These are phyloP conservation scores for Musca vetustissima DNA, from an alignment of 1,140 invertebrate genomes.

Conservation along the genomic window DNA sequence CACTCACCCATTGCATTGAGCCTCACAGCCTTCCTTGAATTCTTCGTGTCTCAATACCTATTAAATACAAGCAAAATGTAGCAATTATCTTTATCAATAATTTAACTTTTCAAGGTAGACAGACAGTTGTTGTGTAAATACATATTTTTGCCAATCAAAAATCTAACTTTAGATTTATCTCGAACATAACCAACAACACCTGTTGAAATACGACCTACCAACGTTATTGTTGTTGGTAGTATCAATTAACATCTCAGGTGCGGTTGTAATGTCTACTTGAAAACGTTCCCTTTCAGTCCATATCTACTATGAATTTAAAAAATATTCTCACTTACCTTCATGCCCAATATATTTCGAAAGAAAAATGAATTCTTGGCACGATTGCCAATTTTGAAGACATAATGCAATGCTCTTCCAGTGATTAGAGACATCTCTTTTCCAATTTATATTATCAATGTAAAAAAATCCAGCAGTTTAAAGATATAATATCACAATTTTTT, in stretches of 20 bases:
- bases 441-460: too few relatives aligned
- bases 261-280: not conserved
- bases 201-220: not conserved
- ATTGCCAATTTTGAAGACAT: slow-evolving; percentile 93
- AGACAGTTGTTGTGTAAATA: not conserved
- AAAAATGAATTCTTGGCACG: slow-evolving; percentile 82
- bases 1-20: slow-evolving; percentile 94
- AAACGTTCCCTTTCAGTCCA: not conserved
- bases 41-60: slow-evolving; percentile 95
- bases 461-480: not conserved
- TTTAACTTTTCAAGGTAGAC: not conserved
- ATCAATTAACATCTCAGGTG: not conserved
- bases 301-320: not conserved
- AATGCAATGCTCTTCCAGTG: slow-evolving; percentile 79
- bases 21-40: slow-evolving; percentile 93
- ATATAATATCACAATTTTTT: too few relatives aligned
- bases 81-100: not conserved
- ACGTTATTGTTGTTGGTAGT: not conserved
- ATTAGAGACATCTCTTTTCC: slow-evolving; percentile 36
- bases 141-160: not conserved
- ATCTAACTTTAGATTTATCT: slow-evolving; percentile 3
- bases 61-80: not conserved
- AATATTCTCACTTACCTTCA: slow-evolving; percentile 74
- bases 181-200: not conserved
- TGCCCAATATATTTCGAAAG: slow-evolving; percentile 86